Base-by-base conservation (phyloP, 2,888 invertebrate genomes). In the Biston betularia region DNA sequence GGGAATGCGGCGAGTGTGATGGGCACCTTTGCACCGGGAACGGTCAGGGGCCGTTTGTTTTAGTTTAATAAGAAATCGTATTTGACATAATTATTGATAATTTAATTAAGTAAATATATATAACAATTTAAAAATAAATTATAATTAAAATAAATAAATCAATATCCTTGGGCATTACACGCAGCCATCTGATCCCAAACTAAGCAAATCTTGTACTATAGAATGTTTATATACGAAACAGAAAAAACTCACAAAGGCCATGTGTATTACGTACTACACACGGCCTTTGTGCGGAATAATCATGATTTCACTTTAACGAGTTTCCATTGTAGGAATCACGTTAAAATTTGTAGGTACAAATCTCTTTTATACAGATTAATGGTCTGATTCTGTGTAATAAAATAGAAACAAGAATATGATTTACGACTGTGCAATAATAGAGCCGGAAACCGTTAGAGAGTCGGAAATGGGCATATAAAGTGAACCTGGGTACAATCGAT, bases 401-500 rank as follows among this genome's bases (percentile, higher is more conserved):
- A 66, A 66, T 54, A 61, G 61, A 66, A 61, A 66, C 65, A 57
- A 48, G 52, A 66, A 35, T 56, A 57, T 61, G 65, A 57, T 61
- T 65, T 44, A 57, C 33, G 44, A 50, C 14, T 57, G 14, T 44
- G 49, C 53, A 59, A 59, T 71, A 50, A 63, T 56, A 54, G 63
- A 61, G 45, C 53, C 63, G 66, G 68, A 64, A 64, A 63, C 11
- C 24, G 50, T 55, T 68, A 38, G 53, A 66, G 52, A 70, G 49
- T 56, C 45, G 33, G 48, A 62, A 66, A 71, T 65, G 54, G 54
- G 54, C 60, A 42, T 70, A 64, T 59, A 67, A 58, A 53, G 66
- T 65, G 69, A 68, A 70, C 63, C 67, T 74, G 70, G 56, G 67
- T 63, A 65, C 61, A 59, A 67, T 70, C 46, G 50, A 57, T 52